These are phyloP conservation scores for Dioctria linearis DNA, from an alignment of 2,888 invertebrate species.

Conservation along the genomic window DNA sequence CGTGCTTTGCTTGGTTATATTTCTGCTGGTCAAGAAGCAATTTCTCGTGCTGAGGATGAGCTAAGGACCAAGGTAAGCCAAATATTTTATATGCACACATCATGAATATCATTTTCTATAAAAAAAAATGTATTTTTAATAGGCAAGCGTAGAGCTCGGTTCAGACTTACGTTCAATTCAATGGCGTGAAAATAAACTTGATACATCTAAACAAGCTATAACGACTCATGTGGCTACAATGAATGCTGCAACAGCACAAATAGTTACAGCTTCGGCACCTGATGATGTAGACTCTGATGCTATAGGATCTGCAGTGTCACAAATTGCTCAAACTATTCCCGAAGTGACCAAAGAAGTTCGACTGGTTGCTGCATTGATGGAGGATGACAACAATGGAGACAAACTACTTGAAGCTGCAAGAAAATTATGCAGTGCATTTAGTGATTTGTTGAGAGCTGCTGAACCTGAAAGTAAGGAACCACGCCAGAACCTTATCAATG, in stretches of 20 bases:
- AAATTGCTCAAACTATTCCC: slow-evolving; percentile 96
- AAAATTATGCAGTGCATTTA: slow-evolving; percentile 92
- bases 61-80: slow-evolving; percentile 73
- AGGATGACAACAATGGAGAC: slow-evolving; percentile 87
- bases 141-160: slow-evolving; percentile 82
- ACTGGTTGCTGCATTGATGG: slow-evolving; percentile 94
- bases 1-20: slow-evolving; percentile 93
- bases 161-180: slow-evolving; percentile 88
- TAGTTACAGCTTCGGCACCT: slow-evolving; percentile 90
- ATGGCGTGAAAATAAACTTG: slow-evolving; percentile 95
- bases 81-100: slow-evolving; percentile 38
- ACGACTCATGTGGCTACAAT: slow-evolving; percentile 98
- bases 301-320: slow-evolving; percentile 96
- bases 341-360: slow-evolving; percentile 89
- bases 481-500: slow-evolving; percentile 92
- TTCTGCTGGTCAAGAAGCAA: slow-evolving; percentile 88
- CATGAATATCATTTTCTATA: background rate
- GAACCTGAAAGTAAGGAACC: slow-evolving; percentile 96
- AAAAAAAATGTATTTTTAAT: slow-evolving; percentile 14
- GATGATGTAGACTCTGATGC: slow-evolving; percentile 96
- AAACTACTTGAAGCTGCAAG: slow-evolving; percentile 92
- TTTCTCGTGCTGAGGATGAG: slow-evolving; percentile 88
- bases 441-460: slow-evolving; percentile 93
- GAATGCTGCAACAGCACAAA: slow-evolving; percentile 99
- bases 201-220: slow-evolving; percentile 96